Conservation (phyloP, 2,113 vertebrate genomes). For the Bos indicus region DNA sequence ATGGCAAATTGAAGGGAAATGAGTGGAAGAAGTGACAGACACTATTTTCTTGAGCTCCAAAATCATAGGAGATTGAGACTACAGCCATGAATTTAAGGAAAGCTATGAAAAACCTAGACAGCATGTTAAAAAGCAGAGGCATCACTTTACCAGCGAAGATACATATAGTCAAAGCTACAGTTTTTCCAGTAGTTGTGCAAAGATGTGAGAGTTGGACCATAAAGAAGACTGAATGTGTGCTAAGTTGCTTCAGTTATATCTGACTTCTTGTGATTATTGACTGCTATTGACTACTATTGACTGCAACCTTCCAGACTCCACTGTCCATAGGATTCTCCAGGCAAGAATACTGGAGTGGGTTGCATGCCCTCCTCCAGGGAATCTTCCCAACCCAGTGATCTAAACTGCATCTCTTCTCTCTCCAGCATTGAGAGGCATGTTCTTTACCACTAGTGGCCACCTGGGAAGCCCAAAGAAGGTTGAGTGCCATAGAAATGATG, state of each 20-base stretch:
- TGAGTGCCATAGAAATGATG: not conserved
- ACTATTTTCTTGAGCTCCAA: not conserved
- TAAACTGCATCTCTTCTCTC: not conserved
- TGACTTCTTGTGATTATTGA: not conserved
- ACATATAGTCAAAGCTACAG: not conserved
- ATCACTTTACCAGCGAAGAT: fast-evolving
- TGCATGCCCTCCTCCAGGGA: not conserved
- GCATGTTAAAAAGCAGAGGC: not conserved
- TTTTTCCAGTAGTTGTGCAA: not conserved
- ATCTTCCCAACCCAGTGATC: not conserved
- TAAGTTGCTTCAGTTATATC: not conserved
- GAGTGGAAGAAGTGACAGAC: not conserved
- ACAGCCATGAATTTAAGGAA: not conserved
- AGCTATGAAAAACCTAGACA: not conserved
- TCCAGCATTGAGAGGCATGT: not conserved
- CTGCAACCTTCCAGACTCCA: not conserved
- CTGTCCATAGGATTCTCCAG: not conserved
- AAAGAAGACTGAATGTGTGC: not conserved
- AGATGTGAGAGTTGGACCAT: not conserved
- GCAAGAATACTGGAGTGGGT: not conserved
- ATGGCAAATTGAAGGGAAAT: not conserved
- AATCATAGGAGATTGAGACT: not conserved
- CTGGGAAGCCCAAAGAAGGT: not conserved
- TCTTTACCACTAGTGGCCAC: not conserved
- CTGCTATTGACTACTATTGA: not conserved